phyloP scores from a whole-genome alignment of 2,797 vertebrate genomes.

The Danionella dracula region DNA sequence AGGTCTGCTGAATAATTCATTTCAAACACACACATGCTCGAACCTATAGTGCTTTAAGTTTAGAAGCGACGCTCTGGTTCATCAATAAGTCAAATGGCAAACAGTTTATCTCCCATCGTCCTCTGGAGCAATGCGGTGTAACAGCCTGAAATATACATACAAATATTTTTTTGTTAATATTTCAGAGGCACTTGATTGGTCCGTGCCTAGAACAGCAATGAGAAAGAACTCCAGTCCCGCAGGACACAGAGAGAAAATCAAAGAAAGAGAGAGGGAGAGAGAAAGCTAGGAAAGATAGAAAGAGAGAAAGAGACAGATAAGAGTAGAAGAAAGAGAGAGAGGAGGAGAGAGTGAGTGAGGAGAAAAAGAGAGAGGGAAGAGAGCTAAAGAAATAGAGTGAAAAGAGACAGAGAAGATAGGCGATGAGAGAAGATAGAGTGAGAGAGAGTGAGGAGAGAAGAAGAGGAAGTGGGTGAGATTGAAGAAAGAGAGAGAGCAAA shows the following conservation, averaged over 20 bases:
- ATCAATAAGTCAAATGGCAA: conserved; percentile 67
- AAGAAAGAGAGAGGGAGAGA: no score
- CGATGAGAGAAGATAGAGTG: no score
- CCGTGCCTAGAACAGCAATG: conserved; percentile 50
- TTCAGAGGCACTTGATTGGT: conserved; percentile 56
- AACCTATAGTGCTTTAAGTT: conserved; percentile 41
- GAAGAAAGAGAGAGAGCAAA: no score
- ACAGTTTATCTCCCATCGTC: conserved; percentile 56
- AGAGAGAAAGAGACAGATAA: no score
- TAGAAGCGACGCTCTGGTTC: conserved; percentile 49
- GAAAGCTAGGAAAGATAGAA: no score
- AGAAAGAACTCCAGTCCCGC: conserved; percentile 45
- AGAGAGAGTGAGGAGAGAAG: no score
- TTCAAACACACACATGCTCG: conserved; percentile 20
- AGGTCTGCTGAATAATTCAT: conserved; percentile 28
- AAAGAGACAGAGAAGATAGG: no score
- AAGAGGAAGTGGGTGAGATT: no score
- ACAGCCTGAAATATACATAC: conserved; percentile 56
- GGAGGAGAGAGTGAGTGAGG: no score
- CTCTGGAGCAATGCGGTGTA: conserved; percentile 51
- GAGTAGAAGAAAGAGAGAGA: no score
- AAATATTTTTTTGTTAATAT: conserved; percentile 62
- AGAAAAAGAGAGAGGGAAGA: no score
- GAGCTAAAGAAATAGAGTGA: no score
- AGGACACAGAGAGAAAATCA: conserved; percentile 3